Base-by-base conservation (phyloP, 2,113 vertebrate species). In the Scomber colias region DNA sequence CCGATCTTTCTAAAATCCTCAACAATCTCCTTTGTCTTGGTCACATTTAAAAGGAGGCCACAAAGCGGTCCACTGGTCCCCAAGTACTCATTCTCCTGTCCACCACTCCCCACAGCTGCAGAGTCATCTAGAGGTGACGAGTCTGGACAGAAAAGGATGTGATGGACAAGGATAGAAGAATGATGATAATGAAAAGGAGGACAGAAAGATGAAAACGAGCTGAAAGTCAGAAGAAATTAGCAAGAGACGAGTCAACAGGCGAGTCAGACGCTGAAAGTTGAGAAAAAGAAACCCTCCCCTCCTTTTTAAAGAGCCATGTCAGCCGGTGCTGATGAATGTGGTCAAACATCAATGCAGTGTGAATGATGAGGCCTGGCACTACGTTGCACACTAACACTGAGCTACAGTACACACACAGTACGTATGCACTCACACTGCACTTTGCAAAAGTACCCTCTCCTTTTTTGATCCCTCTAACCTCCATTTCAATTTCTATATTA, bases 401-500 rank as follows among this genome's bases (percentile, higher is more conserved):
- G 59, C n/a, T 50, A 64, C 70, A 59, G 68, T 56, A 46, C 2
- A 14, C 8, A 50, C 12, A 54, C 65, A 54, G 7, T 9, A 16
- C 3, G 14, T 57, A 62, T 1, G 19, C 35, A 49, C 72, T 56
- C 82, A 54, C 60, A 30, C 57, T 50, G 31, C 76, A 78, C 77
- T 80, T 68, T 72, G 56, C 44, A 71, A 35, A 84, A 84, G 75
- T 69, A 49, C 44, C 16, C 48, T 21, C 50, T 27, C 62, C 62
- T 53, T 40, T 60, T 62, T 15, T 71, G 35, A 77, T 82, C 63
- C 66, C 55, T 60, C 30, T 63, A 30, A 75, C 77, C 79, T 84
- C 69, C 54, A 71, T 89, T 87, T 92, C 89, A 91, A 92, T 94
- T 89, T 92, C 92, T 87, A 90, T 94, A 94, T 93, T 93, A 90